Conservation (phyloP, 1,140 invertebrate genomes). For the Neodiprion fabricii region DNA sequence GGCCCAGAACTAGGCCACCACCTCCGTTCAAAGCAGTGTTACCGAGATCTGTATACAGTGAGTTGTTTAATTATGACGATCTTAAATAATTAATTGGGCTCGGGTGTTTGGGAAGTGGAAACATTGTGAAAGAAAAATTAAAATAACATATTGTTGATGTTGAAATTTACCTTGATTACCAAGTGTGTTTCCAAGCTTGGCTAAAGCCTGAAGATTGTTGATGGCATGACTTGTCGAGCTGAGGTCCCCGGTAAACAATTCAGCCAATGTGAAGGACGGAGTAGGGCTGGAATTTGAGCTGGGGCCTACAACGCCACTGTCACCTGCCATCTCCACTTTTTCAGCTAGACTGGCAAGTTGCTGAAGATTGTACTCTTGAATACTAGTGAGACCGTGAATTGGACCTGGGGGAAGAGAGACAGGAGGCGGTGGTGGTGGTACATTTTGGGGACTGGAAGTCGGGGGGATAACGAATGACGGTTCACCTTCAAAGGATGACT, state of each 20-base stretch:
- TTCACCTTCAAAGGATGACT: constrained; percentile 80
- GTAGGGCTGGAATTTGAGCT: constrained; percentile 72
- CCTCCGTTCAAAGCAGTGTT: constrained; percentile 53
- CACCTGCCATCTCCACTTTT: constrained; percentile 60
- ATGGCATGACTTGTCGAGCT: constrained; percentile 76
- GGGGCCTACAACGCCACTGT: constrained; percentile 55
- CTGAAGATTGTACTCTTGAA: constrained; percentile 84
- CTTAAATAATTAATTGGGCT: not conserved
- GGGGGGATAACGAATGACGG: constrained; percentile 54
- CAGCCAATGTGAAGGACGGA: constrained; percentile 73
- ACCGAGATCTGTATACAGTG: constrained; percentile 46
- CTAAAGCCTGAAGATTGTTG: constrained; percentile 87
- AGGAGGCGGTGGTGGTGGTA: constrained; percentile 58
- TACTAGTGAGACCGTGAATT: constrained; percentile 69
- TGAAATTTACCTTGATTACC: constrained; percentile 67
- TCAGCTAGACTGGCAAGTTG: constrained; percentile 81
- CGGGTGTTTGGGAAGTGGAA: not conserved
- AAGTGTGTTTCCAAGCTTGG: constrained; percentile 76
- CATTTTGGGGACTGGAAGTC: constrained; percentile 56
- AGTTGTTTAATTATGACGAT: not conserved
- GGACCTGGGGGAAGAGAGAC: constrained; percentile 55
- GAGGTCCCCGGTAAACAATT: constrained; percentile 76
- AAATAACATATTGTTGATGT: not conserved
- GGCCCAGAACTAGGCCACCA: constrained; percentile 54
- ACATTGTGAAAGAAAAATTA: constrained; percentile 18